Conservation (phyloP, 1,140 invertebrate genomes). For the Philotrypesis tridentata region DNA sequence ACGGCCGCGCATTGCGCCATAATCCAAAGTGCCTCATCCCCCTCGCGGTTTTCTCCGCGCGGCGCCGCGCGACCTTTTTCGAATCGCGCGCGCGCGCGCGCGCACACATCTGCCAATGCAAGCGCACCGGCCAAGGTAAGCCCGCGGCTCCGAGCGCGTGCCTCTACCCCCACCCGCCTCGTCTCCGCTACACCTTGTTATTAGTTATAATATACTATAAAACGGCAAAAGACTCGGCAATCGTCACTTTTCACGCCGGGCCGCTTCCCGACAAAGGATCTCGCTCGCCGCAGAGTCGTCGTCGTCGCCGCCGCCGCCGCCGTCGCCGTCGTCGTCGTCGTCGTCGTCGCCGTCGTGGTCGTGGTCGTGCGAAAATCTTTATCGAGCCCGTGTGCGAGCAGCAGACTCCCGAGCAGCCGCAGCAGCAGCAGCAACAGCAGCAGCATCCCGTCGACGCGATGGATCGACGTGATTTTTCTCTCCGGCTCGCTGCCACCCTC, state of each 20-base stretch:
- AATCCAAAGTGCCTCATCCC: slow-evolving; percentile 41
- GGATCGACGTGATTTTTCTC: neutral
- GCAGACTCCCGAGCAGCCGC: too few species aligned
- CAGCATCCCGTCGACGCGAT: neutral
- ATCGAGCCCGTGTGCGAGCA: too few species aligned
- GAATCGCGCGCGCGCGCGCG: slow-evolving; percentile 52
- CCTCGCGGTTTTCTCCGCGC: too few species aligned
- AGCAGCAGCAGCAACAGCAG: neutral
- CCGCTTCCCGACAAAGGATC: neutral
- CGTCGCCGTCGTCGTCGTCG: too few species aligned
- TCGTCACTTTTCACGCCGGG: slow-evolving; percentile 52
- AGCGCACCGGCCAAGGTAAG: slow-evolving; percentile 72
- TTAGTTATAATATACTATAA: slow-evolving; percentile 75
- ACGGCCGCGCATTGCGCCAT: slow-evolving; percentile 37
- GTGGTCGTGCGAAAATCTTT: too few species aligned
- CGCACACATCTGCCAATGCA: slow-evolving; percentile 74
- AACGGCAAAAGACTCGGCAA: slow-evolving; percentile 68
- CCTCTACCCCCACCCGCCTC: neutral
- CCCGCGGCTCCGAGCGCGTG: slow-evolving; percentile 40
- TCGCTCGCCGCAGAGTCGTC: too few species aligned
- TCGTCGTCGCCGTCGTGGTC: too few species aligned
- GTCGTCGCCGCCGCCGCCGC: too few species aligned
- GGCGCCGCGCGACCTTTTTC: neutral
- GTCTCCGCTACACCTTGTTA: slow-evolving; percentile 53
- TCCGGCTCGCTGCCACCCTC: neutral